Evolutionary conservation across 2,888 invertebrate species (phyloP).

Genomic region (Esperia sulphurella): DNA sequence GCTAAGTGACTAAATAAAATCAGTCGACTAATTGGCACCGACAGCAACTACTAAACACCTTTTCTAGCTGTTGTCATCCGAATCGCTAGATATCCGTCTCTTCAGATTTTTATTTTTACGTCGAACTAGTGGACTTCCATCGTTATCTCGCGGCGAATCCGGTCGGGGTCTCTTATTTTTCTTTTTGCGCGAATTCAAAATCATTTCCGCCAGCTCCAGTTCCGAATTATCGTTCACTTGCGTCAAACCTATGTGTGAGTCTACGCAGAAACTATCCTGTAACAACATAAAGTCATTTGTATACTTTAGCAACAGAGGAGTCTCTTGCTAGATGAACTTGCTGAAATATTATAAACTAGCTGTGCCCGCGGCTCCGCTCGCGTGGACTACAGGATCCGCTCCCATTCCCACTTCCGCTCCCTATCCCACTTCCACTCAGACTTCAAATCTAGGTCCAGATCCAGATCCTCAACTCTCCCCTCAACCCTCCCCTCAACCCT

Average conservation of each 20-base stretch:
- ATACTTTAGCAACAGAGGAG: too few species aligned
- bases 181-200: conserved; percentile 55
- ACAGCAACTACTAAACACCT: background rate
- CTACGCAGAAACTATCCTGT: conserved; percentile 83
- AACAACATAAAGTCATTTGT: conserved; percentile 19
- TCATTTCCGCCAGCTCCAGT: conserved; percentile 82
- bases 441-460: too few species aligned
- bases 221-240: conserved; percentile 70
- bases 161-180: conserved; percentile 23
- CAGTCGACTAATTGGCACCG: too few species aligned
- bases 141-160: conserved; percentile 11
- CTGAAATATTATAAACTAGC: too few species aligned
- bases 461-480: too few species aligned
- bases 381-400: too few species aligned
- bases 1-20: too few species aligned
- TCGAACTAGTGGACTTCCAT: conserved; percentile 51
- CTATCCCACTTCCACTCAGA: too few species aligned
- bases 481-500: too few species aligned
- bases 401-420: too few species aligned
- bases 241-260: conserved; percentile 75
- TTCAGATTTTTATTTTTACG: conserved; percentile 42
- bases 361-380: too few species aligned
- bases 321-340: too few species aligned
- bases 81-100: conserved; percentile 63
- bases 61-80: conserved; percentile 53